Base-by-base conservation (phyloP, 92 coral and sea anemone species). In the Virgularia gustaviana region DNA sequence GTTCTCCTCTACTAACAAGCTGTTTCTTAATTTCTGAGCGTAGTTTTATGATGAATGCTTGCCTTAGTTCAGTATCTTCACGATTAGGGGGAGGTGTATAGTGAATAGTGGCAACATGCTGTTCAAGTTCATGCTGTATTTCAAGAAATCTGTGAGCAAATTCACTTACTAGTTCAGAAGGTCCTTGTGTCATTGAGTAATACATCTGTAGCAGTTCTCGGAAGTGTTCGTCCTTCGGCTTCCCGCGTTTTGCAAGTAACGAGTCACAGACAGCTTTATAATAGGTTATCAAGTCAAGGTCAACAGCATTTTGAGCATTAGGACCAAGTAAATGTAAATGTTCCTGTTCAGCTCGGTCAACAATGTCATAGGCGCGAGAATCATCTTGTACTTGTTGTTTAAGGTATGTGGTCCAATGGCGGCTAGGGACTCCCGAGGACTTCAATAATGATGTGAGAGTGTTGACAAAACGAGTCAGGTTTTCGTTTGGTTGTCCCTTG, bases 321-420 rank as follows among this genome's bases (percentile, higher is more conserved):
- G n/a, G n/a, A n/a, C 42, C 44, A 0, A 60, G 28, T 2, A 23
- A 42, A 60, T 60, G 67, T 60, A 32, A 32, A 33, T 45, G 36
- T 60, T 60, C 67, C 19, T 60, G 24, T 60, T 60, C 44, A 33
- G 67, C 67, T 32, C 33, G 36, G 24, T 32, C 67, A 28, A 58
- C 65, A 25, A 19, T 29, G 37, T 58, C 65, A 58, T 58, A 58
- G 20, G 65, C 65, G 10, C 65, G 65, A 13, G 33, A 6, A 58
- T 58, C 65, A 9, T 58, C 15, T 23, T 58, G 65, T 2, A 58
- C 65, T 25, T 58, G 65, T 34, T 58, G 65, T 34, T 58, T 25
- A 31, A 58, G 65, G 33, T 58, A 58, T n/a, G 65, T 58, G 5
- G 65, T 58, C 65, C 65, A 58, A 13, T 58, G 65, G 29, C 33